A percentile compares a stretch with the other conserved stretches of the same genome.
Conservation (phyloP, 2,797 vertebrate genomes). For the Coendou prehensilis region DNA sequence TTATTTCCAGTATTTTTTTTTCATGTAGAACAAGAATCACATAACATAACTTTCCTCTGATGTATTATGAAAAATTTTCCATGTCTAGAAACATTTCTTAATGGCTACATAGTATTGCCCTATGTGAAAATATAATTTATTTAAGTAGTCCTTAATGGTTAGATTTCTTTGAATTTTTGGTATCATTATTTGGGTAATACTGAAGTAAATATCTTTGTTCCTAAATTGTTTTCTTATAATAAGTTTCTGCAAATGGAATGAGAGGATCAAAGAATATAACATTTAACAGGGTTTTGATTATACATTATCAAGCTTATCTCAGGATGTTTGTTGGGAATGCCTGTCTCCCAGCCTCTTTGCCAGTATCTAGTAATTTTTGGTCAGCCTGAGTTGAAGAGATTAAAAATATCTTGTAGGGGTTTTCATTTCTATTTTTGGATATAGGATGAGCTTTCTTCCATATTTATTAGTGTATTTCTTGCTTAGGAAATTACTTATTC, state of each 20-base stretch:
- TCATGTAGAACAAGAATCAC: not conserved
- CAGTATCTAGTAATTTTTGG: not conserved
- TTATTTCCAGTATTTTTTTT: not conserved
- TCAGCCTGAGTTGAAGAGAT: constrained; percentile 27
- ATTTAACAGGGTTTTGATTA: constrained; percentile 42
- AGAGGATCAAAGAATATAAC: constrained; percentile 35
- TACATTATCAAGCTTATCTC: constrained; percentile 44
- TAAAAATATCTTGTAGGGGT: constrained; percentile 19
- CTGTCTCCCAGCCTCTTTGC: constrained; percentile 3
- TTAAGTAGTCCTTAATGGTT: constrained; percentile 16
- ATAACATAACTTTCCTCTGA: not conserved
- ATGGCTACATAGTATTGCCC: not conserved
- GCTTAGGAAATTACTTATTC: constrained; percentile 25
- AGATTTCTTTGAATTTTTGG: not conserved
- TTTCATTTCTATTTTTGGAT: constrained; percentile 65
- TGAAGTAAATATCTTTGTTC: constrained; percentile 25
- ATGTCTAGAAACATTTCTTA: constrained; percentile 8
- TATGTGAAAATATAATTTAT: constrained; percentile 35
- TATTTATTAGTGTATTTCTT: constrained; percentile 22
- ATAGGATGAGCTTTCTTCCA: not conserved
- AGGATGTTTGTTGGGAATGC: constrained; percentile 27
- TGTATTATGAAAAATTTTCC: not conserved
- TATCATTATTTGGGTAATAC: not conserved
- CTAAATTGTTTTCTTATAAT: constrained; percentile 45
- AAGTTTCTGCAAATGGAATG: constrained; percentile 52